Evolutionary conservation across 30 jellyfish, hydroid and myxozoan genomes (phyloP).

Genomic region (Aurelia aurita): DNA sequence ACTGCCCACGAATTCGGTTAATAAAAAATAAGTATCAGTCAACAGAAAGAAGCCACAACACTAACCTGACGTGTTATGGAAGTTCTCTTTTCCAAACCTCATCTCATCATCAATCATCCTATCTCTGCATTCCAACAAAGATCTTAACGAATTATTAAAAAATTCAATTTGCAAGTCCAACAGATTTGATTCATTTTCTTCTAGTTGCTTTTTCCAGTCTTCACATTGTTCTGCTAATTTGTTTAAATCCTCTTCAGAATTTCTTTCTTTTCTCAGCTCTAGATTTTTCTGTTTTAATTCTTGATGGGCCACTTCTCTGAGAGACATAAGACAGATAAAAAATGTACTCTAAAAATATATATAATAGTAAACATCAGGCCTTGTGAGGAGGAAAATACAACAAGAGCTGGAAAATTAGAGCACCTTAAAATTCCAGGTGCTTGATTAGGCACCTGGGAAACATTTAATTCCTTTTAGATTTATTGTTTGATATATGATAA

Average conservation of each 20-base stretch:
- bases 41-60: not conserved
- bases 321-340: not conserved
- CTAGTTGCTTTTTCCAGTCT: constrained; percentile 66
- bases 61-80: constrained; percentile 68
- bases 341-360: no score
- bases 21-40: no score
- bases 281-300: constrained; percentile 5
- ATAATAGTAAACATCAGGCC: no score
- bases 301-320: constrained; percentile 83
- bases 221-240: constrained; percentile 41
- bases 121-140: constrained; percentile 57
- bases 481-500: no score
- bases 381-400: no score
- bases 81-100: constrained; percentile 70
- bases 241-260: constrained; percentile 29
- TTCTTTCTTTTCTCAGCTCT: constrained; percentile 1
- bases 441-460: no score
- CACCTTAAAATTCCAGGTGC: no score
- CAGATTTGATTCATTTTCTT: constrained; percentile 52
- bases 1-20: no score
- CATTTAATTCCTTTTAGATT: no score
- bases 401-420: no score
- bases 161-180: constrained; percentile 67
- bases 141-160: constrained; percentile 33
- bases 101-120: constrained; percentile 76